These are phyloP conservation scores for Phylloscopus trochilus DNA, from an alignment of 2,113 vertebrate species.

Conservation along the genomic window DNA sequence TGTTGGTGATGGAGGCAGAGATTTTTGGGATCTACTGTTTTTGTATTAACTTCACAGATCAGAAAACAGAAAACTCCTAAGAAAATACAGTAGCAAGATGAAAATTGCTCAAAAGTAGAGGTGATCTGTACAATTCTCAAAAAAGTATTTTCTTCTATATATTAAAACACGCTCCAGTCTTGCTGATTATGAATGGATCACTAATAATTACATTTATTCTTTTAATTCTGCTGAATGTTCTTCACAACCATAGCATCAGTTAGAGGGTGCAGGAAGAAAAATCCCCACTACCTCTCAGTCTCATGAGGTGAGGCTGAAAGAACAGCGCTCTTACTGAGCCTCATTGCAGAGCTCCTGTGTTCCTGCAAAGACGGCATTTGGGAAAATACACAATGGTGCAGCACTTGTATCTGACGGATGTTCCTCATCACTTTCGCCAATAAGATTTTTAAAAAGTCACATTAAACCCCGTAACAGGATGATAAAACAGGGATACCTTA, in stretches of 20 bases:
- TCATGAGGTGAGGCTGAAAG: background rate
- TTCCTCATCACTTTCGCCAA: background rate
- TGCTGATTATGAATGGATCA: background rate
- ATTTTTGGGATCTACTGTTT: background rate
- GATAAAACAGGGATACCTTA: background rate
- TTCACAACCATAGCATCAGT: background rate
- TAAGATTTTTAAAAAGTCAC: background rate
- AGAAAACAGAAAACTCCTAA: background rate
- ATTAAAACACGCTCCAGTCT: background rate
- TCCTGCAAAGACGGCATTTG: background rate
- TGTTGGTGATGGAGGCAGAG: background rate
- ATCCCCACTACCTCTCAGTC: background rate
- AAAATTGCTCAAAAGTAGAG: background rate
- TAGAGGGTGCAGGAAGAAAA: background rate
- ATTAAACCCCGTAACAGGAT: background rate
- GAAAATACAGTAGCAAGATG: background rate
- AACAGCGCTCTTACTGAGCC: rapidly evolving
- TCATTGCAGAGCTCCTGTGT: background rate
- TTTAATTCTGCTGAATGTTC: background rate
- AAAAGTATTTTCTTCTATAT: background rate
- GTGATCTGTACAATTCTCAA: background rate
- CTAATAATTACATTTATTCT: background rate
- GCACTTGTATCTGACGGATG: background rate
- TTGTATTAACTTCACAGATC: background rate
- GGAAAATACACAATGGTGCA: background rate